phyloP scores from a whole-genome alignment of 2,888 invertebrate genomes.

The Polydrusus cervinus region DNA sequence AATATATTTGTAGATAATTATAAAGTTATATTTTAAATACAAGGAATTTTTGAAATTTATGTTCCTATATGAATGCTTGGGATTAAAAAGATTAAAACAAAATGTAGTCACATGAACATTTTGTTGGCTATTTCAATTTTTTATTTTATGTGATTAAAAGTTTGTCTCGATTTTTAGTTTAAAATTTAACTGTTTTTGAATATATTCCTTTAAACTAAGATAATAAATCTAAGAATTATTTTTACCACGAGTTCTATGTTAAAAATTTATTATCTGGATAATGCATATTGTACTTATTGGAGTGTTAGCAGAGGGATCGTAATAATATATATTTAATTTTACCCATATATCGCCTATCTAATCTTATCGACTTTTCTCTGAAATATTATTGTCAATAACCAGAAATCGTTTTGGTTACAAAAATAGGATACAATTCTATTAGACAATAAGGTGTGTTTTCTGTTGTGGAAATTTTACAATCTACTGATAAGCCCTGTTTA shows the following conservation, averaged over 20 bases:
- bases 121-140: no score
- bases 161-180: no score
- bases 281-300: constrained; percentile 1
- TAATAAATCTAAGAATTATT: constrained; percentile 7
- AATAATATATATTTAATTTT: constrained; percentile 25
- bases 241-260: background rate
- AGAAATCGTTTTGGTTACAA: background rate
- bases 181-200: no score
- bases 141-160: no score
- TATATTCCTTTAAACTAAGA: no score
- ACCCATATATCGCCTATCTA: constrained; percentile 6
- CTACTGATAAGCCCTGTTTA: background rate
- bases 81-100: no score
- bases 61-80: no score
- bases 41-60: no score
- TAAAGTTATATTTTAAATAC: no score
- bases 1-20: constrained; percentile 25
- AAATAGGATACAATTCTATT: background rate
- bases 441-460: background rate
- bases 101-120: no score
- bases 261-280: constrained; percentile 1
- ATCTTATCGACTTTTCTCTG: constrained; percentile 22
- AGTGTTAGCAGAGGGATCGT: constrained; percentile 22
- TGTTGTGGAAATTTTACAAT: background rate
- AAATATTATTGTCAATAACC: constrained; percentile 15